phyloP scores from a whole-genome alignment of 2,797 vertebrate species.

The Cottoperca gobio region DNA sequence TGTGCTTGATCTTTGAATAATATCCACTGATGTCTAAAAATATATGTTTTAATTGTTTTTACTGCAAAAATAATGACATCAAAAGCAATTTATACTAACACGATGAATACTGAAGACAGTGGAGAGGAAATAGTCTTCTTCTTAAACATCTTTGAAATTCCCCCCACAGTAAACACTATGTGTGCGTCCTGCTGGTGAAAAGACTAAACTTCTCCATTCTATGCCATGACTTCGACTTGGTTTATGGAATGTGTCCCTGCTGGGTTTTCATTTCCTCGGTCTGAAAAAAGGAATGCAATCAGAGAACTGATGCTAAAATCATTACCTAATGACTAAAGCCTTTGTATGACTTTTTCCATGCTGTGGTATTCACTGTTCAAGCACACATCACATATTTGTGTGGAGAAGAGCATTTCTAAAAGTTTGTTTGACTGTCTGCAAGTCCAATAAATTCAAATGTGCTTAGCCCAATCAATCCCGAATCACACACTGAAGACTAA shows the following conservation, averaged over 20 bases:
- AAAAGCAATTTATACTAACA: slow-evolving; percentile 41
- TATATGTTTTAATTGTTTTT: slow-evolving; percentile 76
- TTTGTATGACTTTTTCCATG: slow-evolving; percentile 70
- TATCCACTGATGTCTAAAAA: slow-evolving; percentile 76
- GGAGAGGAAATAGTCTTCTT: slow-evolving; percentile 20
- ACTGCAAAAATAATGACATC: slow-evolving; percentile 56
- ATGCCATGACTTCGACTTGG: slow-evolving; percentile 58
- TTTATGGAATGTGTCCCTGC: slow-evolving; percentile 76
- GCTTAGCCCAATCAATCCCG: slow-evolving; percentile 35
- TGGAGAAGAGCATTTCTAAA: slow-evolving; percentile 38
- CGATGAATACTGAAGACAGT: slow-evolving; percentile 11
- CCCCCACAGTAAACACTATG: slow-evolving; percentile 40
- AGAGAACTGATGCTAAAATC: slow-evolving; percentile 77
- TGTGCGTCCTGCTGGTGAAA: slow-evolving; percentile 48
- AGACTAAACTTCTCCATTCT: slow-evolving; percentile 48
- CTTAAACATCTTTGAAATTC: slow-evolving; percentile 39
- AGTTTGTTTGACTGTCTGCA: slow-evolving; percentile 47
- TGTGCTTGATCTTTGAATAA: slow-evolving; percentile 82
- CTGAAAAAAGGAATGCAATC: slow-evolving; percentile 77
- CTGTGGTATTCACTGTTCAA: slow-evolving; percentile 60
- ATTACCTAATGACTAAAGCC: slow-evolving; percentile 80
- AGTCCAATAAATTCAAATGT: slow-evolving; percentile 38
- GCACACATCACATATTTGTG: slow-evolving; percentile 44
- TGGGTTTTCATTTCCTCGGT: slow-evolving; percentile 78
- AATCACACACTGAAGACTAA: slow-evolving; percentile 3